phyloP scores from a whole-genome alignment of 2,888 invertebrate genomes.

The Dryadula phaetusa region DNA sequence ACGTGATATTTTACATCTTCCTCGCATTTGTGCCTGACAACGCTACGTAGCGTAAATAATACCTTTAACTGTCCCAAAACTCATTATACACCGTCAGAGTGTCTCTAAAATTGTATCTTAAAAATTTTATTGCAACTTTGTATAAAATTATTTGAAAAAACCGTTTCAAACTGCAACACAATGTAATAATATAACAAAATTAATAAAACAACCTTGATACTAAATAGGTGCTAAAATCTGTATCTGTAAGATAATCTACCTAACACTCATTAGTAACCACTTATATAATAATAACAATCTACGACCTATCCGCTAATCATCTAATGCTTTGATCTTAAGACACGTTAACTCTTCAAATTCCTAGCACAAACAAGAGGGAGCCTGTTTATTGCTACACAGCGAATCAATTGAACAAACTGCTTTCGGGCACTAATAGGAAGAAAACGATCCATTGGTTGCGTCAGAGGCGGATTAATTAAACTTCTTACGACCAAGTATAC shows the following conservation, averaged over 20 bases:
- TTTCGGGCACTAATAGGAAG: slow-evolving; percentile 72
- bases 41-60: slow-evolving; percentile 81
- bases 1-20: slow-evolving; percentile 77
- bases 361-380: slow-evolving; percentile 69
- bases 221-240: slow-evolving; percentile 74
- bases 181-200: slow-evolving; percentile 47
- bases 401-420: slow-evolving; percentile 76
- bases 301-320: slow-evolving; percentile 76
- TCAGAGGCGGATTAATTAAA: slow-evolving; percentile 78
- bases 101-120: slow-evolving; percentile 70
- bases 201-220: slow-evolving; percentile 53
- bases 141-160: neutral
- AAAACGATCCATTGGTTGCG: slow-evolving; percentile 71
- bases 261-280: slow-evolving; percentile 64
- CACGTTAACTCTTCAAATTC: slow-evolving; percentile 77
- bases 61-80: slow-evolving; percentile 66
- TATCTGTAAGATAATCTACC: slow-evolving; percentile 45
- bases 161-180: neutral
- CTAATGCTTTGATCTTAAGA: slow-evolving; percentile 67
- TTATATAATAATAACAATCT: slow-evolving; percentile 68
- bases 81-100: slow-evolving; percentile 76
- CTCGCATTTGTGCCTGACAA: slow-evolving; percentile 64
- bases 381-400: slow-evolving; percentile 70
- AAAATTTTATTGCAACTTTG: slow-evolving; percentile 48
- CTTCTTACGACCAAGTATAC: slow-evolving; percentile 68